Evolutionary conservation across 2,113 vertebrate genomes (phyloP), one percentile per base, ranked within the genome.

Genomic region (Corydoras sp.): DNA sequence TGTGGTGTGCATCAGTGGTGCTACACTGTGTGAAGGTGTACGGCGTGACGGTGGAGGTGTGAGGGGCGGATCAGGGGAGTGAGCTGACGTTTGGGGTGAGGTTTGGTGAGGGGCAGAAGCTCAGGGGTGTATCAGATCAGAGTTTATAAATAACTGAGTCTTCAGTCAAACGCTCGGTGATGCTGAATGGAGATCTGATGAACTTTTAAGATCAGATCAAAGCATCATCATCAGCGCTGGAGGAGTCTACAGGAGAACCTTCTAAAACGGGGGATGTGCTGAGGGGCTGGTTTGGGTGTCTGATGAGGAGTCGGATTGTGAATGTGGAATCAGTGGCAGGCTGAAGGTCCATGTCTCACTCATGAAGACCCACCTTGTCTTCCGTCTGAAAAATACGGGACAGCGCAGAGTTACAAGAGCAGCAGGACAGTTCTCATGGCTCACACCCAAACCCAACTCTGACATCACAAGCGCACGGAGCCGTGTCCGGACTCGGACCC

Each of bases 311-410:
- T 8, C 10, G 3, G 50, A 14, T 59, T 63, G 59, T 29, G 62
- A 49, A 49, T 71, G 31, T 61, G 62, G 62, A 15, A 71, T 66
- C 60, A 74, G 81, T 78, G 79, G 83, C 73, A 82, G 76, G 76
- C 69, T 82, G 75, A 80, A 82, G 83, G 77, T 90, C 89, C 87
- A 61, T 79, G 82, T 81, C 79, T 83, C 86, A 74, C 82, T 85
- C 84, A 84, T 80, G 85, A 83, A 83, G 80, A 90, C 90, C 88
- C 86, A 91, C 90, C 90, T 90, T 88, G 85, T 81, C 88, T 87
- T 91, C 84, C 78, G 85, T 89, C 90, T 91, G 90, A 62, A 82
- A 89, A 89, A 91, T 88, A 91, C 71, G 85, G 83, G 85, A 89
- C 30, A 68, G 51, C 10, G 51, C 10, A 53, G 51, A 53, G 13